phyloP scores from a whole-genome alignment of 2,113 vertebrate species.

The Rhinolophus ferrumequinum region DNA sequence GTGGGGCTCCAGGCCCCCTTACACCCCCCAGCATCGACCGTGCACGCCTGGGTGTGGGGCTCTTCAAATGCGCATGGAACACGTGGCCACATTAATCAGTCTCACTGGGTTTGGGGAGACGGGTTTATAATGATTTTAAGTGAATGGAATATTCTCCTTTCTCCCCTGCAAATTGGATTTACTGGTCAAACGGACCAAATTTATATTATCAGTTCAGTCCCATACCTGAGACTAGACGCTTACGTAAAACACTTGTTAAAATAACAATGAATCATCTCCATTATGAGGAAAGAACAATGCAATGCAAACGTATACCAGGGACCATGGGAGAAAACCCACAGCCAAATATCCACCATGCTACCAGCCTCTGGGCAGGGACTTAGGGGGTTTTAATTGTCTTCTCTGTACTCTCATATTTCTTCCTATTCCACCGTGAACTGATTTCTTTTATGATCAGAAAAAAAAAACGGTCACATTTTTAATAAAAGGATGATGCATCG shows the following conservation, averaged over 20 bases:
- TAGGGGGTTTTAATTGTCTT: neutral
- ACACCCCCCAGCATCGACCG: fast-evolving
- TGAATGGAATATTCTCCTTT: neutral
- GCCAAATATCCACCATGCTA: fast-evolving
- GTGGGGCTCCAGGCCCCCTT: fast-evolving
- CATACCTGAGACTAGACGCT: neutral
- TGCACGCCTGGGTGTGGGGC: fast-evolving
- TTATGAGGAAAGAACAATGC: neutral
- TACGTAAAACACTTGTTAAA: neutral
- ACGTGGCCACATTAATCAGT: fast-evolving
- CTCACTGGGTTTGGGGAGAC: fast-evolving
- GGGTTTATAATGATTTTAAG: neutral
- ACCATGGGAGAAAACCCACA: fast-evolving
- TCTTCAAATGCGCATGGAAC: fast-evolving
- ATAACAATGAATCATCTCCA: neutral
- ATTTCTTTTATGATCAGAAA: neutral
- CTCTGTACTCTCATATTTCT: neutral
- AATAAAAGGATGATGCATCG: neutral
- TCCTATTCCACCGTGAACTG: neutral
- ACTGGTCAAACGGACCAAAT: neutral
- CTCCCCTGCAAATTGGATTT: neutral
- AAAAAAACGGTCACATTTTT: neutral
- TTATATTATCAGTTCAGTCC: neutral
- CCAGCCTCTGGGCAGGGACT: fast-evolving
- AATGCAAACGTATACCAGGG: fast-evolving